These are phyloP conservation scores for Arizona elegans DNA, from an alignment of 2,113 vertebrate species.

Conservation along the genomic window DNA sequence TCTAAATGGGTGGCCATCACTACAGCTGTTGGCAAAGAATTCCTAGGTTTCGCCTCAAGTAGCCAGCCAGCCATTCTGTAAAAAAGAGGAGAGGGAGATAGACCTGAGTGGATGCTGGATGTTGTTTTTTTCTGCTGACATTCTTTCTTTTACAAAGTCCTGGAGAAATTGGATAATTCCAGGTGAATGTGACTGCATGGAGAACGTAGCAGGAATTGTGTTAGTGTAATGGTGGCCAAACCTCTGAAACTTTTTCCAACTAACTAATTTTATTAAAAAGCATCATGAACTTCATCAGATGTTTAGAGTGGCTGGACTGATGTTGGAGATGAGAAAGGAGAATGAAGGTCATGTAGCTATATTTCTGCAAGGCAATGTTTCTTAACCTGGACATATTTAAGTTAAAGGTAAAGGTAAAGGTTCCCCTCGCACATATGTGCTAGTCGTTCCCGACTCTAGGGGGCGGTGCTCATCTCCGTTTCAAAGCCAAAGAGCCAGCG, in stretches of 20 bases:
- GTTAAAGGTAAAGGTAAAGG: too few relatives aligned
- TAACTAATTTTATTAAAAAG: neutral
- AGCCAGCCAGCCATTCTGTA: neutral
- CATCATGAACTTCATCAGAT: neutral
- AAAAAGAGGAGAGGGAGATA: neutral
- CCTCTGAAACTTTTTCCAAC: neutral
- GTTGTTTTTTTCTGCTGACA: neutral
- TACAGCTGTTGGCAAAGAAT: neutral
- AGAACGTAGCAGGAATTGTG: neutral
- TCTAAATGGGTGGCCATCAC: neutral
- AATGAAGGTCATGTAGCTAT: neutral
- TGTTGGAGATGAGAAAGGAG: neutral
- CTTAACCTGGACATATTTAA: neutral
- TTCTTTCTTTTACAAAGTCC: neutral
- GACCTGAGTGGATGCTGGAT: neutral
- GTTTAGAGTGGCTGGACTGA: neutral
- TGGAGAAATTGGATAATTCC: neutral
- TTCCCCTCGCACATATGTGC: too few relatives aligned
- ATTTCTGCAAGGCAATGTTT: neutral
- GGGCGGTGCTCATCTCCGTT: too few relatives aligned
- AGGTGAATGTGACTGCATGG: neutral
- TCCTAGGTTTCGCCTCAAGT: neutral
- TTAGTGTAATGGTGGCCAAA: neutral
- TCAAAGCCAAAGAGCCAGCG: too few relatives aligned
- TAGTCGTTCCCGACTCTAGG: too few relatives aligned